Evolutionary conservation across 2,797 vertebrate species (phyloP).

Genomic region (Aulostomus chinensis): DNA sequence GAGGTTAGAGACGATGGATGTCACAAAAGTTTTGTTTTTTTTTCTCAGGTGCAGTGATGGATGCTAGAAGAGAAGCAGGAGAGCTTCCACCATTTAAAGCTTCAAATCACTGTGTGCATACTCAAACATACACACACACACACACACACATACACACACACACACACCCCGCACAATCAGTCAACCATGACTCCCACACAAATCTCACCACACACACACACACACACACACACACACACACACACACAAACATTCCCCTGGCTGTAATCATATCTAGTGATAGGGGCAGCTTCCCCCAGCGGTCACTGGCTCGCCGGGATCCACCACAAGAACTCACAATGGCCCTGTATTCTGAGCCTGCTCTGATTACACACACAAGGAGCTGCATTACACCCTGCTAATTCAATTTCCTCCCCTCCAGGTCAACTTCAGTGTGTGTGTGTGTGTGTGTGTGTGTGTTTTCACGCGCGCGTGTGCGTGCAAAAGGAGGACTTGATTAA

Average conservation of each 20-base stretch:
- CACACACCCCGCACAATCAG: slow-evolving; percentile 52
- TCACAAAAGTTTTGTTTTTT: slow-evolving; percentile 8
- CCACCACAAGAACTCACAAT: slow-evolving; percentile 60
- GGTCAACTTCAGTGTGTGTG: slow-evolving; percentile 56
- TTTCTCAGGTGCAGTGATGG: background rate
- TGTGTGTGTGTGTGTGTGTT: slow-evolving; percentile 29
- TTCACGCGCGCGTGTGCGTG: slow-evolving; percentile 15
- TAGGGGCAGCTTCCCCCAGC: slow-evolving; percentile 62
- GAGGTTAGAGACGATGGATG: background rate
- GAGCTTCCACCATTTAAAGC: background rate
- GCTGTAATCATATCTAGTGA: slow-evolving; percentile 72
- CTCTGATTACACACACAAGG: slow-evolving; percentile 78
- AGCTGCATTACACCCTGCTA: slow-evolving; percentile 71
- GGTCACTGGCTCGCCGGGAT: slow-evolving; percentile 51
- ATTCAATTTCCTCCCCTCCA: slow-evolving; percentile 76
- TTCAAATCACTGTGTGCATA: slow-evolving; percentile 4
- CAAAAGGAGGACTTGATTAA: slow-evolving; percentile 42
- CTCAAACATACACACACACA: slow-evolving; percentile 21
- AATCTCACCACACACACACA: slow-evolving; percentile 37
- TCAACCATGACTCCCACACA: slow-evolving; percentile 59
- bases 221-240: slow-evolving; percentile 26
- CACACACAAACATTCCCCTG: slow-evolving; percentile 43
- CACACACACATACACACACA: slow-evolving; percentile 33
- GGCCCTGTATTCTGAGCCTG: slow-evolving; percentile 60
- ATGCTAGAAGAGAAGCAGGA: background rate